Evolutionary conservation across 2,888 invertebrate genomes (phyloP), one percentile per base, ranked within the genome.

Genomic region (Leucoptera coffeella): DNA sequence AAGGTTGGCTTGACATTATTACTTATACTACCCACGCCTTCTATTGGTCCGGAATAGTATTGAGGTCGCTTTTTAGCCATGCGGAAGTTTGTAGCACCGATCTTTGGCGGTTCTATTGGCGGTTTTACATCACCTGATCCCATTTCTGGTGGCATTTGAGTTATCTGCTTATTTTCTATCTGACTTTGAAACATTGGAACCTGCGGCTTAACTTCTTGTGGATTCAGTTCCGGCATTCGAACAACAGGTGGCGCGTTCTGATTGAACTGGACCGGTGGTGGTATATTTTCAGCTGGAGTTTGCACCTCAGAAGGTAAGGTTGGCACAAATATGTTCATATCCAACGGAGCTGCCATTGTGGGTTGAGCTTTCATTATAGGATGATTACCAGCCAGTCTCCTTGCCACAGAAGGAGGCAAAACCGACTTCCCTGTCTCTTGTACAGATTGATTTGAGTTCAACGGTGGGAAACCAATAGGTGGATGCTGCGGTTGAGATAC

Each of bases 41-140:
- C 62, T 11, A 72, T 67, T 3, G 72, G 69, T 3, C 72, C 72
- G 0, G 71, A 52, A 35, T 72, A 72, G 38, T 71, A 72, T 29
- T 69, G 65, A 1, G 64, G 67, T 26, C 50, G 44, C 37, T 61
- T 69, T 29, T 65, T 67, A 2, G 44, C 48, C 56, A 69, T 51
- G 32, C 69, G 55, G 29, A 47, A 67, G 33, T 50, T 67, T 1
- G 44, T 27, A n/a, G 41, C 32, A 4, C 50, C 29, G 5, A 29
- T 22, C 41, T 61, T 67, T 2, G 69, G 67, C 9, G 44, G 39
- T 30, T 50, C 53, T 17, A 37, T 6, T 24, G 23, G 19, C 4
- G 32, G 29, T 21, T 26, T 12, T n/a, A n/a, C n/a, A n/a, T n/a
- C n/a, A n/a, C n/a, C n/a, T 7, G 30, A 10, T 15, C 15, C 21